phyloP scores from a whole-genome alignment of 2,113 vertebrate species.

The Trematomus loennbergii region DNA sequence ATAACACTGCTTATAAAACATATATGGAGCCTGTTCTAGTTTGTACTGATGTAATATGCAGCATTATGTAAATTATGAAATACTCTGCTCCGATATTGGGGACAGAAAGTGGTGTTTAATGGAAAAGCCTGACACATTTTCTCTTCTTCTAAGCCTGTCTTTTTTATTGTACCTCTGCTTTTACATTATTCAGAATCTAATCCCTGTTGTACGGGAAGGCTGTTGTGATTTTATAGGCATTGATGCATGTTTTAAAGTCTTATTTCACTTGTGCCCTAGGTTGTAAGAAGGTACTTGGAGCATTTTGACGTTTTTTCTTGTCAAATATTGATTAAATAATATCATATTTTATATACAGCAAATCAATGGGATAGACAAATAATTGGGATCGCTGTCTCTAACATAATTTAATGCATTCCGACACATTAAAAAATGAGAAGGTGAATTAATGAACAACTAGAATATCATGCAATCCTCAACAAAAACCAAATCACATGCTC shows the following conservation, averaged over 20 bases:
- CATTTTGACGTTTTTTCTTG: not conserved
- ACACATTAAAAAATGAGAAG: not conserved
- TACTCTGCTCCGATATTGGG: slow-evolving; percentile 36
- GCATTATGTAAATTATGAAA: slow-evolving; percentile 76
- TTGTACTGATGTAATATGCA: slow-evolving; percentile 78
- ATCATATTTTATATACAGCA: not conserved
- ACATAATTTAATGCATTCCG: not conserved
- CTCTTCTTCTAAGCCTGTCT: slow-evolving; percentile 31
- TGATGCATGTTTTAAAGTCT: slow-evolving; percentile 37
- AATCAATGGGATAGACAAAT: not conserved
- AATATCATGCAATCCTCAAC: no score
- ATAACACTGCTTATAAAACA: slow-evolving; percentile 70
- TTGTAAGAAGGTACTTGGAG: not conserved
- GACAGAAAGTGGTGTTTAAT: slow-evolving; percentile 60
- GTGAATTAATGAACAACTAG: not conserved
- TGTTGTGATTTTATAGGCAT: slow-evolving; percentile 43
- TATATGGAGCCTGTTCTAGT: slow-evolving; percentile 72
- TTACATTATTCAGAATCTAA: slow-evolving; percentile 61
- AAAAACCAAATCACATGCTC: no score
- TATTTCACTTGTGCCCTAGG: slow-evolving; percentile 9
- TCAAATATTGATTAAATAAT: not conserved
- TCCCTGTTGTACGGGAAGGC: slow-evolving; percentile 27
- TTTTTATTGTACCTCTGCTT: slow-evolving; percentile 37
- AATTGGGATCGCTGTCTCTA: not conserved
- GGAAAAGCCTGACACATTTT: slow-evolving; percentile 63